phyloP scores from a whole-genome alignment of 2,797 vertebrate genomes.

The Gambelia wislizenii region DNA sequence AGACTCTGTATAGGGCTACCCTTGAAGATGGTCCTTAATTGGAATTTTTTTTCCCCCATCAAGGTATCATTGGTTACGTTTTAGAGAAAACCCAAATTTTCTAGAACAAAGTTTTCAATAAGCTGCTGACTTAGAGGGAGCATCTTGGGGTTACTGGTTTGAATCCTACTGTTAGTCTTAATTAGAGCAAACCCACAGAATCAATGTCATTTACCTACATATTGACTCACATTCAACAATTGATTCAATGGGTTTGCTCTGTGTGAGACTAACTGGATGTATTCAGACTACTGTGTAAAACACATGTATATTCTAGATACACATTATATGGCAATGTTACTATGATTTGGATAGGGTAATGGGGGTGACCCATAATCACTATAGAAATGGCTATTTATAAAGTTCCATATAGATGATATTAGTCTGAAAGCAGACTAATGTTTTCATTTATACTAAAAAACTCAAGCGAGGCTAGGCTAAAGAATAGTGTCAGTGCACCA shows the following conservation, averaged over 20 bases:
- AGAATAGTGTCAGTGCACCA: background rate
- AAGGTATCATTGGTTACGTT: background rate
- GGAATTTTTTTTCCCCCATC: background rate
- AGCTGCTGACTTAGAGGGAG: background rate
- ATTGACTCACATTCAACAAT: no score
- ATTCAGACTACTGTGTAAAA: background rate
- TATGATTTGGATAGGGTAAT: background rate
- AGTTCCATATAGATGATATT: background rate
- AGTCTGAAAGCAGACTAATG: background rate
- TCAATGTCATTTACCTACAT: no score
- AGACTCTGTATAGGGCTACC: background rate
- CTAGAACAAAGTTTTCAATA: background rate
- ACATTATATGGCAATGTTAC: background rate
- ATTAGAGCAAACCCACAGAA: background rate
- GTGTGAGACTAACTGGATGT: no score
- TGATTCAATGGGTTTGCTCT: no score
- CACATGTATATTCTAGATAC: background rate
- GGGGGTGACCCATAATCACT: no score
- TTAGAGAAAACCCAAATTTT: background rate
- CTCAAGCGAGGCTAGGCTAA: background rate
- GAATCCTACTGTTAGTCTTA: background rate
- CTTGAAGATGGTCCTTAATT: background rate
- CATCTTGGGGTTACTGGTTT: background rate
- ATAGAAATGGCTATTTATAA: background rate
- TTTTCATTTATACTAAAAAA: slow-evolving; percentile 1